Base-by-base conservation (phyloP, 2,113 vertebrate genomes). In the Ciconia boyciana region DNA sequence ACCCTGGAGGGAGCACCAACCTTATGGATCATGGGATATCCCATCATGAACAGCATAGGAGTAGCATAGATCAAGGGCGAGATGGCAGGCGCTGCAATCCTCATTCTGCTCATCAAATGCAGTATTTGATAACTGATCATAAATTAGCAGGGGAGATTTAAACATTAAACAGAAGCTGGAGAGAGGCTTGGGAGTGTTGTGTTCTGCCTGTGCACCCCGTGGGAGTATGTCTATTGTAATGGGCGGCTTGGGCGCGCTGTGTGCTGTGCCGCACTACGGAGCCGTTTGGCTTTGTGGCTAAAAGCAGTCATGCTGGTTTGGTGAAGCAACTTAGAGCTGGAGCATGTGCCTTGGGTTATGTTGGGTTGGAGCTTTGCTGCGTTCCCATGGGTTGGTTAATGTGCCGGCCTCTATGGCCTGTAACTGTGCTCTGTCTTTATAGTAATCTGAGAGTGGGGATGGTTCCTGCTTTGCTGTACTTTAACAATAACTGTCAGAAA, bases 181-280 rank as follows among this genome's bases (percentile, higher is more conserved):
- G 36, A 29, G 44, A 57, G 51, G 34, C 3, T 2, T 41, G 58
- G 51, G 43, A 80, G 29, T 4, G 31, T 69, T 16, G 1, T 6
- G 31, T 43, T 80, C 41, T 0, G 1, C 1, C 0, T 44, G 75
- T 24, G n/a, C 0, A 0, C 36, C 34, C 44, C 0, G 0, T 49
- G 29, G 74, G 79, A 71, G 11, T 8, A 1, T 3, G 19, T n/a
- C 48, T 66, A 1, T 39, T n/a, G n/a, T 29, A 6, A 15, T 2
- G 44, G 34, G 86, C 2, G 16, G 43, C 69, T 46, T 6, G 43
- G 72, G 48, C 78, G 22, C 9, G 7, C 57, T 7, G 13, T 3
- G 6, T 46, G 70, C 57, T 51, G 25, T 75, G 62, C 62, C 13
- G 13, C 5, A 0, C 85, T 11, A 4, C 3, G 7, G 22, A 90